Evolutionary conservation across 2,113 vertebrate species (phyloP), one percentile per base, ranked within the genome.

Genomic region (Aythya baeri): DNA sequence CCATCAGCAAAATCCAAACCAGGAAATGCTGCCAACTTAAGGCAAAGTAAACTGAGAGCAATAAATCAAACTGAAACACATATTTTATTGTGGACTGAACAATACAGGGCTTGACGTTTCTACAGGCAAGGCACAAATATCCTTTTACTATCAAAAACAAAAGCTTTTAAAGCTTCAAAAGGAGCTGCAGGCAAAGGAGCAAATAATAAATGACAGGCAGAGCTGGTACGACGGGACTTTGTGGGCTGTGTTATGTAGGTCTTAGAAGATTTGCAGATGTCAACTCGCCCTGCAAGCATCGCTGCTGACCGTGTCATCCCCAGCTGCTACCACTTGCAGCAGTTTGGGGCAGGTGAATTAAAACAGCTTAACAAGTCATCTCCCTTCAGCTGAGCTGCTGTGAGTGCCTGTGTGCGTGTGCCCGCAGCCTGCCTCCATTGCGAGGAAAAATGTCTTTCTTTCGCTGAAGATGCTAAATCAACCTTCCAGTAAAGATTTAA

Each of bases 161-260:
- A 93, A 94, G 91, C 93, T 95, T 96, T 95, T 91, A 95, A 94
- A 86, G 74, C 93, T 95, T 93, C 83, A 93, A 80, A 96, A 94
- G 81, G 55, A 83, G 83, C 91, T 89, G 50, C 67, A 92, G 80
- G 92, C 92, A 66, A 89, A 76, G 66, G 77, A 80, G n/a, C 77
- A 85, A 91, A 76, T 91, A 90, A 93, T 34, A 93, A 83, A 87
- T 18, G 74, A 91, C 70, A 68, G 86, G 74, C 93, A 85, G 71
- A 75, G 59, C 88, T 85, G 46, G 73, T 84, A 66, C 95, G 90
- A 61, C 0, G 1, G 23, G 59, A 57, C 44, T 65, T 54, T 80
- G 75, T 3, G 13, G 70, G 62, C 59, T 68, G 66, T 76, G 70
- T 61, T 92, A 8, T 10, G 73, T 72, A 79, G 58, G 34, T 83